Base-by-base conservation (phyloP, 2,113 vertebrate genomes). In the Chelonoidis abingdonii region DNA sequence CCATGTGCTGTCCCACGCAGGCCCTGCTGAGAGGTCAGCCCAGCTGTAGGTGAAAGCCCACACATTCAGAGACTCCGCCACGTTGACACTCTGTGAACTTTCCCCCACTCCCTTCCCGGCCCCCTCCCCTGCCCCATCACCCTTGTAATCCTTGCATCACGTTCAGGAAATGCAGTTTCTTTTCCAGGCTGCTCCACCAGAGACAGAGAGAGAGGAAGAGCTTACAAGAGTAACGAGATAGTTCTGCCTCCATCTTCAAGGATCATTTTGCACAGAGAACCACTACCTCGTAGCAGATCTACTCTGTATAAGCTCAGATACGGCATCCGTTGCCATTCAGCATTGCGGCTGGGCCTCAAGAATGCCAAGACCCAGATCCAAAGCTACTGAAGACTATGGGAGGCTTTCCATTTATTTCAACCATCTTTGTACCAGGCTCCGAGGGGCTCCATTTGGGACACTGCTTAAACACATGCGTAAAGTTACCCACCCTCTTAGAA, bases 111-210 rank as follows among this genome's bases (percentile, higher is more conserved):
- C 2, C n/a, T 62, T 27, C 25, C 75, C 6, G 10, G 24, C 41
- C 41, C 16, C 31, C 31, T 19, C 16, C 31, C 31, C 35, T 16
- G 19, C 35, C 31, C 31, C 62, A 7, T 31, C 65, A 9, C 2
- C 31, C 38, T 62, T 62, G n/a, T 78, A 27, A 10, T 10, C 35
- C 54, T 84, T 50, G 5, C 2, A 14, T 59, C 80, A 3, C 11
- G 72, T 13, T 88, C 94, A 83, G 90, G 94, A 96, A 94, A 59
- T n/a, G 89, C 6, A 3, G 41, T 21, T 3, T 24, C 89, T 49
- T n/a, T 57, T 27, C 25, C 4, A 22, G 57, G 65, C 22, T n/a
- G n/a, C 17, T 50, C 44, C 4, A 6, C 27, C 41, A 5, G 19
- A 10, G 62, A 54, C 12, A 25, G 44, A n/a, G 9, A 10, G 5